These are phyloP conservation scores for Hydractinia echinata DNA, from an alignment of 30 jellyfish, hydroid and myxozoan genomes.

Conservation along the genomic window DNA sequence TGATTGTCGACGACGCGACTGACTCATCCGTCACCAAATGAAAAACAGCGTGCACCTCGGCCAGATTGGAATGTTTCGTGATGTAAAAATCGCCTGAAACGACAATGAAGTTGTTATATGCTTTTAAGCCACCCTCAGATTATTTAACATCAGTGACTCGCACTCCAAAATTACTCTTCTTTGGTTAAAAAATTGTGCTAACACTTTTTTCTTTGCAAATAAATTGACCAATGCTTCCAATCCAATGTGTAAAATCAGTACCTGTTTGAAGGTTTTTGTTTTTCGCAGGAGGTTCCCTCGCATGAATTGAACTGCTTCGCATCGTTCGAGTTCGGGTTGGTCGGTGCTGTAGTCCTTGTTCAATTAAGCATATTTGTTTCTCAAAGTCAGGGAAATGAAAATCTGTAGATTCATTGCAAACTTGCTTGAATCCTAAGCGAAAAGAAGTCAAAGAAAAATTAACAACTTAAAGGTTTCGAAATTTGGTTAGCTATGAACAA, in stretches of 20 bases:
- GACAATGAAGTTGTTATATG: neutral
- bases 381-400: slow-evolving; percentile 84
- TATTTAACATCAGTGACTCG: neutral
- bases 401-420: slow-evolving; percentile 76
- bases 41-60: slow-evolving; percentile 88
- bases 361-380: slow-evolving; percentile 65
- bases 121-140: neutral
- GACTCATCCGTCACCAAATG: slow-evolving; percentile 87
- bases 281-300: slow-evolving; percentile 1
- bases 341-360: slow-evolving; percentile 33
- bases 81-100: slow-evolving; percentile 76
- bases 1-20: slow-evolving; percentile 47
- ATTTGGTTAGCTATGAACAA: too few species aligned
- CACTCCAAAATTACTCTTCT: neutral
- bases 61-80: slow-evolving; percentile 86
- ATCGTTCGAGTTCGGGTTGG: slow-evolving; percentile 63
- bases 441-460: neutral
- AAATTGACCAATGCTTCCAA: too few species aligned
- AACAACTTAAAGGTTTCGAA: neutral
- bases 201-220: too few species aligned
- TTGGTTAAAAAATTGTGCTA: neutral
- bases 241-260: neutral
- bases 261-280: slow-evolving; percentile 73
- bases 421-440: slow-evolving; percentile 43
- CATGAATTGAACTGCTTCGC: slow-evolving; percentile 39